Evolutionary conservation across 2,888 invertebrate species (phyloP).

Genomic region (Cerastoderma edule): DNA sequence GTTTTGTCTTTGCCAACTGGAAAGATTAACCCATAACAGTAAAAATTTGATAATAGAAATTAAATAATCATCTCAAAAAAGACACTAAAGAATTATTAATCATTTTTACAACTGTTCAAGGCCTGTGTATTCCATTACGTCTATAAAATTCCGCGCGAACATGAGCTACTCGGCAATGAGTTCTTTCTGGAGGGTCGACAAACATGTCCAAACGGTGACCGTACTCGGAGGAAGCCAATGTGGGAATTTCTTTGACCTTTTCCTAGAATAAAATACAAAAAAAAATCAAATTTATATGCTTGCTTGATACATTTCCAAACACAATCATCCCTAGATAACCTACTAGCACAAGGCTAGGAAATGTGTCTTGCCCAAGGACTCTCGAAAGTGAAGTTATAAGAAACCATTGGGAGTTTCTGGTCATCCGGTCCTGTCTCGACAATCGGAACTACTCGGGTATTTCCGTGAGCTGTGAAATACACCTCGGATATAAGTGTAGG

Average conservation of each 20-base stretch:
- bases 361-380: too few relatives aligned
- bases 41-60: neutral
- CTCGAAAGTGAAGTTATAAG: too few relatives aligned
- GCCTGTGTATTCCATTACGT: slow-evolving; percentile 72
- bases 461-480: too few relatives aligned
- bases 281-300: neutral
- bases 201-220: slow-evolving; percentile 76
- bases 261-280: slow-evolving; percentile 74
- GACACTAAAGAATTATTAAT: neutral
- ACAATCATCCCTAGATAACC: too few relatives aligned
- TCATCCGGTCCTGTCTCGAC: too few relatives aligned
- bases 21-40: too few relatives aligned
- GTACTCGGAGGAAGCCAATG: slow-evolving; percentile 80
- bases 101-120: neutral
- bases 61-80: neutral
- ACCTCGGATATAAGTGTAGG: too few relatives aligned
- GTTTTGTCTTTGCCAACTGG: too few relatives aligned
- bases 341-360: too few relatives aligned
- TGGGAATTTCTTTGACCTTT: slow-evolving; percentile 78
- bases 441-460: too few relatives aligned
- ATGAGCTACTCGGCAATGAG: slow-evolving; percentile 80
- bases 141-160: slow-evolving; percentile 82
- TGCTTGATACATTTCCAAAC: too few relatives aligned
- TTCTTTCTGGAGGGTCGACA: slow-evolving; percentile 78
- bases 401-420: too few relatives aligned